These are phyloP conservation scores for Limenitis camilla DNA, from an alignment of 2,888 invertebrate genomes.

Conservation along the genomic window DNA sequence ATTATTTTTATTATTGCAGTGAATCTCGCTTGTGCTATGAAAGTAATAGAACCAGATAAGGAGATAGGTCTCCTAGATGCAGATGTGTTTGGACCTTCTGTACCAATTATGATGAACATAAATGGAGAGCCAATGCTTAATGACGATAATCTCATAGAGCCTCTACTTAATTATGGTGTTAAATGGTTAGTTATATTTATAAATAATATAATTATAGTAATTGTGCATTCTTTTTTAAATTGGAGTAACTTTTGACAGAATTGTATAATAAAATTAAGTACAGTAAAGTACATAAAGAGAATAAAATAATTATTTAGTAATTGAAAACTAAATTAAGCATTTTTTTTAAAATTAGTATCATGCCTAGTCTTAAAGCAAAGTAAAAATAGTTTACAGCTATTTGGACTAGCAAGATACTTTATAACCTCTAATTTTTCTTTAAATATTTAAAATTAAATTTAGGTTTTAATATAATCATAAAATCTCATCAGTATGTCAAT, in stretches of 20 bases:
- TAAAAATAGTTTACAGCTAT: too few relatives aligned
- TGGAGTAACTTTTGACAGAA: too few relatives aligned
- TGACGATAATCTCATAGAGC: conserved; percentile 87
- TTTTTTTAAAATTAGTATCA: too few relatives aligned
- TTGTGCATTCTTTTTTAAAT: too few relatives aligned
- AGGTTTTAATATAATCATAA: too few relatives aligned
- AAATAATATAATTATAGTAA: not conserved
- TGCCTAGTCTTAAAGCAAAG: too few relatives aligned
- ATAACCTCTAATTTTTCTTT: too few relatives aligned
- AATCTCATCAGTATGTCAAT: conserved; percentile 98
- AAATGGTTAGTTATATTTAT: conserved; percentile 80
- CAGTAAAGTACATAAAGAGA: not conserved
- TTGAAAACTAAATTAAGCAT: not conserved
- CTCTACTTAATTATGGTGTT: conserved; percentile 91
- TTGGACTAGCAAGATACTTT: too few relatives aligned
- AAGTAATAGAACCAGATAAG: conserved; percentile 76
- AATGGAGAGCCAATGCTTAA: conserved; percentile 86
- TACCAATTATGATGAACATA: conserved; percentile 96
- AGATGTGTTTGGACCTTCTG: conserved; percentile 95
- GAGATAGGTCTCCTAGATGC: conserved; percentile 92
- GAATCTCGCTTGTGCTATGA: conserved; percentile 88
- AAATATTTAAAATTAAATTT: too few relatives aligned
- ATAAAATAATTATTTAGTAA: not conserved
- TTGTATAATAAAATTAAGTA: too few relatives aligned
- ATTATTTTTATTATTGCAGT: conserved; percentile 67